Base-by-base conservation (phyloP, 2,113 vertebrate genomes). In the Sitta europaea region DNA sequence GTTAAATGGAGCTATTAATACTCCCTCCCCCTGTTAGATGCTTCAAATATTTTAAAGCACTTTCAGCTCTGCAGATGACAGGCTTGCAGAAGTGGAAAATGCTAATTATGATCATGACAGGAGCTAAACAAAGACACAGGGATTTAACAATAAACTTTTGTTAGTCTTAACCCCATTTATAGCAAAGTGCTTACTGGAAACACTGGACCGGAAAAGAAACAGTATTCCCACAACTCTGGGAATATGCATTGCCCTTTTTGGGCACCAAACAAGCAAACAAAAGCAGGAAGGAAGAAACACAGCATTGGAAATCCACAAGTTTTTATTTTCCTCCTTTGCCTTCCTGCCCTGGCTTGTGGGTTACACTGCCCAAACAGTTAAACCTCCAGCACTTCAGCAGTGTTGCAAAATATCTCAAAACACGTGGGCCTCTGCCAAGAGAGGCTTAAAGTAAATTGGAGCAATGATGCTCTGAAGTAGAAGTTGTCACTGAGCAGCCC, bases 241-340 rank as follows among this genome's bases (percentile, higher is more conserved):
- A 94, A 90, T 74, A 81, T 33, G 24, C n/a, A 45, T 61, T 0
- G 3, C 74, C 71, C 82, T 80, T 88, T 27, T 58, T 0, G 88
- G 93, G 78, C 82, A 95, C 68, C 86, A 72, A 48, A 58, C 28
- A 81, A 84, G 59, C 85, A 93, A 86, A 97, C 88, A 94, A 96
- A 97, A 88, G 90, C 92, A 94, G 94, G 96, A 97, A 97, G 93
- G 96, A 97, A 95, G 92, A 79, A 96, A 95, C 84, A 45, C 78
- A 86, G 50, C 59, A 93, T 74, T 91, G 82, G 79, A 96, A 95
- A 86, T 62, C 82, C 84, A 61, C 0, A 1, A 53, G 35, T 36
- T 65, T 92, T 81, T 76, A 83, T 86, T 96, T 84, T 88, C 71
- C 21, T 94, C 40, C 88, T 92, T 95, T 88, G 79, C 86, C 51